Evolutionary conservation across 2,888 invertebrate genomes (phyloP).

Genomic region (Himalopsyche anomala): DNA sequence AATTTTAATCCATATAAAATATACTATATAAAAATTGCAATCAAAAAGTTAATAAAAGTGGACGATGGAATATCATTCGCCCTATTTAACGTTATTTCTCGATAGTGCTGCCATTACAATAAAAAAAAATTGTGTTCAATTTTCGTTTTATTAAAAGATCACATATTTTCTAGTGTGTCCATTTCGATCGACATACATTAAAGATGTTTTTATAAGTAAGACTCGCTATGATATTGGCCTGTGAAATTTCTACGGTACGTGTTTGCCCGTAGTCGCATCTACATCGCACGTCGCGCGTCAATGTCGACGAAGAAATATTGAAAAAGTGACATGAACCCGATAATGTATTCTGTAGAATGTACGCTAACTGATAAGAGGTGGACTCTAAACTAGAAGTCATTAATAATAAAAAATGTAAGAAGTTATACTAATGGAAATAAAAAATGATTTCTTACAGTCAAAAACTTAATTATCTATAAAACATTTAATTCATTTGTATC

Average conservation of each 20-base stretch:
- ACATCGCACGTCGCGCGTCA: conserved; percentile 48
- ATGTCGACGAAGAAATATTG: conserved; percentile 61
- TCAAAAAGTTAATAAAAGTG: no score
- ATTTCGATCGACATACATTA: not conserved
- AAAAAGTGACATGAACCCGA: conserved; percentile 63
- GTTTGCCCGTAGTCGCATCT: conserved; percentile 10
- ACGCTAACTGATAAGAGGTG: conserved; percentile 24
- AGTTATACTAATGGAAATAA: no score
- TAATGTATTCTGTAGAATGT: conserved; percentile 63
- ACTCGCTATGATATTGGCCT: not conserved
- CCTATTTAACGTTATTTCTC: no score
- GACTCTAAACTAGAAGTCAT: not conserved
- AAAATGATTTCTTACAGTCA: no score
- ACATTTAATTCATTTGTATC: no score
- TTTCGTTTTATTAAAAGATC: no score
- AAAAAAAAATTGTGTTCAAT: no score
- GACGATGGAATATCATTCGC: no score
- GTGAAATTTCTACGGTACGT: conserved; percentile 8
- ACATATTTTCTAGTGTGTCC: not conserved
- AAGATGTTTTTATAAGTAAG: not conserved
- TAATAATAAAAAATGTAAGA: not conserved
- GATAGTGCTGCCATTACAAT: no score
- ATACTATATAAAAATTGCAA: no score
- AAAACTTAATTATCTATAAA: no score
- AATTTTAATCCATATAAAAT: no score